These are phyloP conservation scores for Chesias legatella DNA, from an alignment of 2,888 invertebrate species.

Conservation along the genomic window DNA sequence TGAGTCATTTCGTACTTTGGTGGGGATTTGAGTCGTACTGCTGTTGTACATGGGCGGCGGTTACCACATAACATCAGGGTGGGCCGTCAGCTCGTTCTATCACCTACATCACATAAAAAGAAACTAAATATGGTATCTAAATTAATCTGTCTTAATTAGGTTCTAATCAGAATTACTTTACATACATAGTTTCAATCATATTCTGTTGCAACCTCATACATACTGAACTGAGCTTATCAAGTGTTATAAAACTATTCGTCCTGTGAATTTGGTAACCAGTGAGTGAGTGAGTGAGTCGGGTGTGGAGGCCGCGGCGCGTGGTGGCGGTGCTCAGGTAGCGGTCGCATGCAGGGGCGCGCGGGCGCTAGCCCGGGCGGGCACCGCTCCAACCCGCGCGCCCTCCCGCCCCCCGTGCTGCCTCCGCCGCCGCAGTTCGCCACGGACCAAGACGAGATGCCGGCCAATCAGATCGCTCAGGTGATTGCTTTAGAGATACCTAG, in stretches of 20 bases:
- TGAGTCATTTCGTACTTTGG: no score
- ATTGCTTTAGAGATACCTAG: background rate
- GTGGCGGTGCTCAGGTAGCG: constrained; percentile 59
- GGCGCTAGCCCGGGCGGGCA: constrained; percentile 73
- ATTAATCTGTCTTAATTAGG: no score
- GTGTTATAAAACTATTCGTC: constrained; percentile 21
- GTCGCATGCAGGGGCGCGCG: constrained; percentile 77
- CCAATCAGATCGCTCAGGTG: constrained; percentile 77
- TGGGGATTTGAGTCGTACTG: no score
- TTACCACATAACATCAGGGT: no score
- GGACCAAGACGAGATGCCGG: constrained; percentile 72
- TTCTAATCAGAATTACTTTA: no score
- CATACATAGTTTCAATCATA: no score
- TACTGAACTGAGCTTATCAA: no score
- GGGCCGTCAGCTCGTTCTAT: no score
- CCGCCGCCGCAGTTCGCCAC: constrained; percentile 73
- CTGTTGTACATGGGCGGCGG: no score
- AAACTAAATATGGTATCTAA: no score
- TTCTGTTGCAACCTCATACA: no score
- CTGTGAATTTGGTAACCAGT: constrained; percentile 17
- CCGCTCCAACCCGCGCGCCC: constrained; percentile 75
- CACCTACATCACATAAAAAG: no score
- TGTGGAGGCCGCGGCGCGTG: constrained; percentile 33
- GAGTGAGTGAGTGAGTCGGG: constrained; percentile 23
- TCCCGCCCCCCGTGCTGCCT: constrained; percentile 68